Base-by-base conservation (phyloP, 2,888 invertebrate species). In the Exephanes ischioxanthus region DNA sequence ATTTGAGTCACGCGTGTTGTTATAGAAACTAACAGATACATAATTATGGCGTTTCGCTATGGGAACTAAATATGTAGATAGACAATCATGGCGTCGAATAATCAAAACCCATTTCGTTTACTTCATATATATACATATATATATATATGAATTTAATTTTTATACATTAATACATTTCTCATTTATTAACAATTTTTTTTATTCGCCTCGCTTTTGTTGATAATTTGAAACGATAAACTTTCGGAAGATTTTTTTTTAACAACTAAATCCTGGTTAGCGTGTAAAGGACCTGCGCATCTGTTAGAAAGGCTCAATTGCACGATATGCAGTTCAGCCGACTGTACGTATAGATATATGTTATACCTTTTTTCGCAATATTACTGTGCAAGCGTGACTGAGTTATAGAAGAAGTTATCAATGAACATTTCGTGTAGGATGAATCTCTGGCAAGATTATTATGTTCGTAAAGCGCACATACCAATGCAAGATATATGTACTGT, bases 161-260 rank as follows among this genome's bases (percentile, higher is more conserved):
- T 66, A 85, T 86, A 79, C 75, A 86, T 83, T 86, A 76, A 86
- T 83, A 84, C 79, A 83, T 83, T 66, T 84, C 78, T 86, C 78
- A 81, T 84, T 84, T 83, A 71, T 81, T 61, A 84, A 81, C 86
- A 84, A 79, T 61, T 75, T 30, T 75, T 30, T 63, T 84, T 48
- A 41, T 80, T 78, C 76, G 58, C 73, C 79, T 83, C 76, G 70
- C 30, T 61, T 75, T 79, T 63, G 68, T 67, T 75, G 63, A 51
- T 71, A 53, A 67, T 75, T 75, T 16, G 45, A 75, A 48, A 80
- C 45, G 76, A 81, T 66, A 71, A 79, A 72, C 63, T 26, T 61
- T 73, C 63, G n/a, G 45, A 72, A 73, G 61, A 77, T 68, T 82
- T 26, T 51, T 11, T 79, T 80, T 45, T 61, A 75, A 73, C 58